Percentiles rank a stretch among this genome's conserved stretches.
phyloP scores from a whole-genome alignment of 2,797 vertebrate genomes.

The Sebastes diploproa region DNA sequence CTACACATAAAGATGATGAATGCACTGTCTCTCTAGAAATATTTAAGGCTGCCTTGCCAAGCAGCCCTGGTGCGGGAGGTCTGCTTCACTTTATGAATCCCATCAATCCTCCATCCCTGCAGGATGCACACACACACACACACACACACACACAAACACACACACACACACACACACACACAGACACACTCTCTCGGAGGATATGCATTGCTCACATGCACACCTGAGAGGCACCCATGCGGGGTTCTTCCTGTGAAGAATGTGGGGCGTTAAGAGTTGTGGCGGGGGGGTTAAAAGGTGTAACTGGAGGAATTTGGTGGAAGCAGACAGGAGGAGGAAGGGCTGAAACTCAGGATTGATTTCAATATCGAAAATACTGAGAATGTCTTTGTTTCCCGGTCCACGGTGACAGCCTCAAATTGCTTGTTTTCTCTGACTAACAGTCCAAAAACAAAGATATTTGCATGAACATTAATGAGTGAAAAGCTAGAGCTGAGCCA shows the following conservation, averaged over 20 bases:
- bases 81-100: slow-evolving; percentile 82
- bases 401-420: neutral
- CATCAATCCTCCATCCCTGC: slow-evolving; percentile 78
- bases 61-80: slow-evolving; percentile 71
- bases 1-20: slow-evolving; percentile 83
- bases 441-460: neutral
- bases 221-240: slow-evolving; percentile 75
- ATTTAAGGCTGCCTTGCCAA: slow-evolving; percentile 74
- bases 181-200: neutral
- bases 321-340: slow-evolving; percentile 35
- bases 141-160: neutral
- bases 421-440: neutral
- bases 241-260: slow-evolving; percentile 63
- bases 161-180: neutral
- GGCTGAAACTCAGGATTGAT: neutral
- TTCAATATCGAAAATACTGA: neutral
- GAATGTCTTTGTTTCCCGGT: neutral
- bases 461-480: neutral
- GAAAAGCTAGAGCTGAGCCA: neutral
- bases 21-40: slow-evolving; percentile 75
- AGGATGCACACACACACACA: slow-evolving; percentile 18
- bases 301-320: slow-evolving; percentile 54
- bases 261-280: slow-evolving; percentile 42
- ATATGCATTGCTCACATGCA: neutral
- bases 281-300: slow-evolving; percentile 55